Base-by-base conservation (phyloP, 2,888 invertebrate species). In the Caenorhabditis angaria region DNA sequence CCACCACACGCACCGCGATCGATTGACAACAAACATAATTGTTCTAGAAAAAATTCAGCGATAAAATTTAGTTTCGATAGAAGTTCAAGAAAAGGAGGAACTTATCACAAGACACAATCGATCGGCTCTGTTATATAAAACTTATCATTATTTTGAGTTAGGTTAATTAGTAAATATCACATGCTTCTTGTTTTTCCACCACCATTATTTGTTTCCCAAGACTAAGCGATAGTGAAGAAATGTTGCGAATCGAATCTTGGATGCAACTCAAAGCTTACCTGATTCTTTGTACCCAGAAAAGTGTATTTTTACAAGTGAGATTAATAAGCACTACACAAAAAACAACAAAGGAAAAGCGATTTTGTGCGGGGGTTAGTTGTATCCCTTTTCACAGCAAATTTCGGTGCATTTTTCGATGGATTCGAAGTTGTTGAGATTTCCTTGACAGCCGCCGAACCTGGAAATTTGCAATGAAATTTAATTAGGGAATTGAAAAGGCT, bases 1-100 rank as follows among this genome's bases (percentile, higher is more conserved):
- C 85, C 84, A 41, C 82, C 81, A 61, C 86, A 86, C 18, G 86
- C 85, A 55, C 86, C 86, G 61, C 83, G 70, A 67, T 86, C 86
- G 61, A 86, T 86, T 12, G 86, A 86, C 29, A 86, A 66, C 51
- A 86, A 69, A 56, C 86, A 86, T 22, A 86, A 70, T 76, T 84
- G 81, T 53, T 85, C 86, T 86, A 72, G 74, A 85, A 76, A 47
- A 41, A 24, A 57, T 35, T 51, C 18, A 22, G n/a, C 22, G 18
- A 4, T 4, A 14, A 20, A 22, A 2, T 51, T 22, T 24, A 3
- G 25, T 51, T 51, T 51, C n/a, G 4, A 20, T 5, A 51, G 22
- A 2, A n/a, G 51, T n/a, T n/a, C n/a, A n/a, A 22, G 12, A 51
- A 22, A 12, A 51, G 22, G 25, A 51, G 24, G 25, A 51, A 51